Evolutionary conservation across 2,888 invertebrate species (phyloP).

Genomic region (Panzeria rudis): DNA sequence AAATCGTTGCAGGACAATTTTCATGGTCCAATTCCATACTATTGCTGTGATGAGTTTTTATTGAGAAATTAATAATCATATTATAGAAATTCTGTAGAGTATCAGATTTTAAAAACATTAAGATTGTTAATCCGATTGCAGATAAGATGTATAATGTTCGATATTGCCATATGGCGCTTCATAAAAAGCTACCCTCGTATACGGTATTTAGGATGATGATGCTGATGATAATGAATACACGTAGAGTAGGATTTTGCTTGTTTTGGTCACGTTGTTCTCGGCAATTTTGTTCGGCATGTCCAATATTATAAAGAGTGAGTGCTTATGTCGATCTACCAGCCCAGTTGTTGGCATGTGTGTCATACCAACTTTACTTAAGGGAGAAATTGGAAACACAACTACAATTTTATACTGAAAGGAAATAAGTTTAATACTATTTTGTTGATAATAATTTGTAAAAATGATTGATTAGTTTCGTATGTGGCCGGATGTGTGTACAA

Average conservation of each 20-base stretch:
- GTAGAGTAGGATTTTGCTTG: constrained; percentile 10
- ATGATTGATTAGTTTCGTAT: constrained; percentile 65
- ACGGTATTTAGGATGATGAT: constrained; percentile 25
- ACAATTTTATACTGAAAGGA: constrained; percentile 54
- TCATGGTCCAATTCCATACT: no score
- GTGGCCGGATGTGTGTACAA: neutral
- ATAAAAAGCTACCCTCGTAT: neutral
- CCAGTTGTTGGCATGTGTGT: neutral
- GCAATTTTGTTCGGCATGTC: constrained; percentile 32
- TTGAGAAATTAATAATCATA: no score
- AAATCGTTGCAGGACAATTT: no score
- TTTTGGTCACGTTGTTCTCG: constrained; percentile 58
- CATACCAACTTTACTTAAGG: neutral
- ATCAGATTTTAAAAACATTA: no score
- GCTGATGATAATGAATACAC: neutral
- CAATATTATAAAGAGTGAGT: neutral
- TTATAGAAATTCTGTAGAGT: no score
- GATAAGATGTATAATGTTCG: no score
- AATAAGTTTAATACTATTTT: constrained; percentile 63
- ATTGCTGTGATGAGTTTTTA: no score
- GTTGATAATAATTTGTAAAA: constrained; percentile 66
- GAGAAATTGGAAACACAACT: neutral
- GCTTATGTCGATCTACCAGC: constrained; percentile 3
- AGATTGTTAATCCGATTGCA: no score
- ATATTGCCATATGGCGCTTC: no score